These are phyloP conservation scores for Australoheros facetus DNA, from an alignment of 2,797 vertebrate genomes.

Conservation along the genomic window DNA sequence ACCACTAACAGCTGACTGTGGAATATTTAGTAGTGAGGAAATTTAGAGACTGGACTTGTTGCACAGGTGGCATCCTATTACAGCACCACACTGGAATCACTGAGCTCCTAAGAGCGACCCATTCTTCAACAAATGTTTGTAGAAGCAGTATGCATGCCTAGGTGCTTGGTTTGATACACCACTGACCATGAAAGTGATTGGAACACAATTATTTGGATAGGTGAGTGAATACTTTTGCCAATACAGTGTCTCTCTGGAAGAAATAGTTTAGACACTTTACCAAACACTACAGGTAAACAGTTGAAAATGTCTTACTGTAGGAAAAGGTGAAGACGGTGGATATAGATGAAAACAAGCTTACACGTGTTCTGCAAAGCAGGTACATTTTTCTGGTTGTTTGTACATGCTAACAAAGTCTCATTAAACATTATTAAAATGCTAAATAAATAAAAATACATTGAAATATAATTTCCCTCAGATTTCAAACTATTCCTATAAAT, in stretches of 20 bases:
- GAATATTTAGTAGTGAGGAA: too few species aligned
- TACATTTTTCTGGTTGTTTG: neutral
- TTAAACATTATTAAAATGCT: neutral
- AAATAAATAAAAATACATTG: neutral
- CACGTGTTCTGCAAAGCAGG: neutral
- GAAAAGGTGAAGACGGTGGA: neutral
- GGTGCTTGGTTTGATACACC: too few species aligned
- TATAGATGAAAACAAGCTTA: neutral
- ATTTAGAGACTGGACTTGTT: too few species aligned
- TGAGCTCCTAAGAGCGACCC: too few species aligned
- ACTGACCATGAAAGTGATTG: too few species aligned
- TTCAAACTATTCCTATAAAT: conserved; percentile 17
- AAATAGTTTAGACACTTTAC: neutral
- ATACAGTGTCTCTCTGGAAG: neutral
- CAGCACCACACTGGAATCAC: too few species aligned
- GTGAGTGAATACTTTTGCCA: too few species aligned
- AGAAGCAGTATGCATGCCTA: too few species aligned
- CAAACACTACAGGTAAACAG: neutral
- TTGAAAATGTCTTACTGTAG: neutral
- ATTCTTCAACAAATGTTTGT: too few species aligned
- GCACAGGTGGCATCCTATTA: too few species aligned
- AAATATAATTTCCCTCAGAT: conserved; percentile 11
- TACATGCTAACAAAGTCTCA: neutral
- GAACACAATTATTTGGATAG: too few species aligned
- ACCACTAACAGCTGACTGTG: too few species aligned